A percentile compares a stretch with the other conserved stretches of the same genome.
phyloP scores from a whole-genome alignment of 2,113 vertebrate species.

The Heterotis niloticus region DNA sequence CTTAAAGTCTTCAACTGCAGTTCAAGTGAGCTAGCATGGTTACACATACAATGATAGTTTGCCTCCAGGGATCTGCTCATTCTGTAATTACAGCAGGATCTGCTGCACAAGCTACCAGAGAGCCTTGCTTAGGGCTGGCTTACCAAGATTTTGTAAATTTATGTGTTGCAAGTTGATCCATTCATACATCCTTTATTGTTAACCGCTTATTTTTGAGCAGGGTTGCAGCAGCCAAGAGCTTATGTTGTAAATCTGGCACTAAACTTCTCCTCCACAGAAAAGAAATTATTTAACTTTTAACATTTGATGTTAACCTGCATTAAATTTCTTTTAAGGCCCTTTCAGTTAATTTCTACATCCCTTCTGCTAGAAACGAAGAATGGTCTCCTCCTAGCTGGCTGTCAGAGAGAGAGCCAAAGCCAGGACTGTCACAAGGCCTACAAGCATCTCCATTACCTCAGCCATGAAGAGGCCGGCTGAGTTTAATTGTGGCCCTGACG shows the following conservation, averaged over 20 bases:
- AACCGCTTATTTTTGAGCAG: too few species aligned
- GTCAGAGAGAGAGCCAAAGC: background rate
- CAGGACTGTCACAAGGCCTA: background rate
- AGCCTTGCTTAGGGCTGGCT: background rate
- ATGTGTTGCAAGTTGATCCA: background rate
- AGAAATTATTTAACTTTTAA: slow-evolving; percentile 10
- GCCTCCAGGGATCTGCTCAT: background rate
- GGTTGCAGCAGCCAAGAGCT: too few species aligned
- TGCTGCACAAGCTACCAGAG: background rate
- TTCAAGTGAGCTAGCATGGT: too few species aligned
- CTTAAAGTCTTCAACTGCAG: too few species aligned
- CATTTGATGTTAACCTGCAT: background rate
- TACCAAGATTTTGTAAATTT: background rate
- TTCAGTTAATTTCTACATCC: too few species aligned
- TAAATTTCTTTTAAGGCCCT: too few species aligned
- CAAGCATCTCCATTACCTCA: background rate
- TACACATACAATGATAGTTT: too few species aligned
- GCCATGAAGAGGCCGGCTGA: too few species aligned
- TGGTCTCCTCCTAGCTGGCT: background rate
- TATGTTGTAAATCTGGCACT: too few species aligned
- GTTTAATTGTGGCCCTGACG: background rate
- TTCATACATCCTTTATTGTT: background rate
- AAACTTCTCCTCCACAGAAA: background rate
- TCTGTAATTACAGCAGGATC: background rate
- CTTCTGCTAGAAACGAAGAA: background rate